Evolutionary conservation across 2,888 invertebrate genomes (phyloP), one percentile per base, ranked within the genome.

Genomic region (Hypomecis atomaria): DNA sequence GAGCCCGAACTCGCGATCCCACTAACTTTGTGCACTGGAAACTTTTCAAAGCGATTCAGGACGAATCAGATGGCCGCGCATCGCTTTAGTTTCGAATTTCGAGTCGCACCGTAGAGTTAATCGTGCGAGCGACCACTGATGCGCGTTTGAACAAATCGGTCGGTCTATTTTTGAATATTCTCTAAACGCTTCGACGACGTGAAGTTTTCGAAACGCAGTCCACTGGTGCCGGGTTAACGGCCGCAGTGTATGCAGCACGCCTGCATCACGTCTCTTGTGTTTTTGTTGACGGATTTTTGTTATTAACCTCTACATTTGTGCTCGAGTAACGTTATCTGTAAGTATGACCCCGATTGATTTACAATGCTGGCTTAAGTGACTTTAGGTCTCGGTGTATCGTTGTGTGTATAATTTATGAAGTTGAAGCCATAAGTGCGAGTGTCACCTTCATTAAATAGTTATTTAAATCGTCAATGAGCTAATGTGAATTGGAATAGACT

Each of bases 161-260:
- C 86, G 85, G 85, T 91, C 92, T 92, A 92, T 92, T 92, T 92
- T 91, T 91, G 92, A 91, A 90, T 92, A 89, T 89, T 87, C 88
- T 89, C 87, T 89, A 89, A 91, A 89, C 92, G 87, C 87, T 86
- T 84, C 86, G 80, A 82, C 87, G 79, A 83, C 81, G 87, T 86
- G 83, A 89, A 90, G 90, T 92, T 92, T 92, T 91, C 90, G 90
- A 91, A 91, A 92, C 92, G 90, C 89, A 89, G 83, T 81, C 85
- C 86, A 84, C 77, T 85, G 82, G 79, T 83, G 85, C 72, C 90
- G 90, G 92, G 92, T 92, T 81, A 92, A 92, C 91, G 92, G 84
- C 92, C 92, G 87, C 89, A 77, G 87, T 84, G 84, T 83, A 85
- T 90, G 89, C 90, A 88, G 78, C 81, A 79, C 83, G 87, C 79